Conservation (phyloP, 2,113 vertebrate species). For the Martes martes region DNA sequence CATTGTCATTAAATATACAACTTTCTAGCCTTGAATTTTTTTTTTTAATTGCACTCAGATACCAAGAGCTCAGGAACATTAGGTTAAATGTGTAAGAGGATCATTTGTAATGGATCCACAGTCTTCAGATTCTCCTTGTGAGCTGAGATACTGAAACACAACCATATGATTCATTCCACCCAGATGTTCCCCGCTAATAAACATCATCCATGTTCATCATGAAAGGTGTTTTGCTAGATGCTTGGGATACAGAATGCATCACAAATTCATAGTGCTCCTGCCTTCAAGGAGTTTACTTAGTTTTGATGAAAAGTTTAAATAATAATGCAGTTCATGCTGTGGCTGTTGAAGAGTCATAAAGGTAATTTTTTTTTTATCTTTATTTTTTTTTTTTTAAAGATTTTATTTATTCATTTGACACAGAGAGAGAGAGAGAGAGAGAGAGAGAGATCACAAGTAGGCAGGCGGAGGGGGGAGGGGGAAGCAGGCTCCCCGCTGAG, state of each 20-base stretch:
- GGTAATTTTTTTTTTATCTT: conserved; percentile 3
- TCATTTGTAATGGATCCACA: neutral
- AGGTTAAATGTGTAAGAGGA: neutral
- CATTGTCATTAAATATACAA: neutral
- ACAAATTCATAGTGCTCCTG: neutral
- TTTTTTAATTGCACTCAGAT: neutral
- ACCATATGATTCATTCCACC: neutral
- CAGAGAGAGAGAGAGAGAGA: no score
- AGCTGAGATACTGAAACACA: neutral
- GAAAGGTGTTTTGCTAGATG: neutral
- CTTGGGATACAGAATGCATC: neutral
- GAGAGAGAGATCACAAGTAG: no score
- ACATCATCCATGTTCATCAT: neutral
- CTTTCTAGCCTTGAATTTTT: neutral
- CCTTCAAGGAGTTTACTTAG: neutral
- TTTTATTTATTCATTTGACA: no score
- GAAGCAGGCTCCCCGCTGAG: no score
- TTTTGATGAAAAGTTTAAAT: neutral
- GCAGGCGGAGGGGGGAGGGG: no score
- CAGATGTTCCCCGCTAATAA: neutral
- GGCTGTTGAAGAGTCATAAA: neutral
- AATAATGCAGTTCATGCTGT: neutral
- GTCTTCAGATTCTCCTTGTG: neutral
- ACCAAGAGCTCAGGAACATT: neutral
- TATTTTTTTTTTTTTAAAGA: no score